Evolutionary conservation across 2,113 vertebrate genomes (phyloP).

Genomic region (Phoenicopterus ruber): DNA sequence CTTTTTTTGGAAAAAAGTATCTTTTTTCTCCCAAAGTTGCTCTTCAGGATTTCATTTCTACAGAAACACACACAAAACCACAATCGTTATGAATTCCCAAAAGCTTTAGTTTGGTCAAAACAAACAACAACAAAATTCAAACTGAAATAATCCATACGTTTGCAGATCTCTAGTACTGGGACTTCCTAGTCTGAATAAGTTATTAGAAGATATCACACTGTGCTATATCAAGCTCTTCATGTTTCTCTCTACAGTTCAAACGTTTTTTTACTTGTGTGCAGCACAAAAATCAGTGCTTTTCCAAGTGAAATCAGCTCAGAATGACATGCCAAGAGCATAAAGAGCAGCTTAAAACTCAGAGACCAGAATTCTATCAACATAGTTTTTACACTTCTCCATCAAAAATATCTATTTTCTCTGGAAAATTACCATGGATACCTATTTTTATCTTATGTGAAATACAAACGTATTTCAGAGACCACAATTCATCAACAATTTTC

Average conservation of each 20-base stretch:
- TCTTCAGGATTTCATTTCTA: neutral
- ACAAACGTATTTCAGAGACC: neutral
- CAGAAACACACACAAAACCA: neutral
- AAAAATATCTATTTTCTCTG: neutral
- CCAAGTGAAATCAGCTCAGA: neutral
- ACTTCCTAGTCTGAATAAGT: neutral
- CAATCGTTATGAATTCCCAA: neutral
- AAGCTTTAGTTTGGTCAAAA: neutral
- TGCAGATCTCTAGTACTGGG: neutral
- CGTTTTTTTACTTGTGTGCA: neutral
- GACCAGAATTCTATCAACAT: neutral
- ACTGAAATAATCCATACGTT: neutral
- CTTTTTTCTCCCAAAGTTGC: accelerated
- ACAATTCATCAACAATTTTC: neutral
- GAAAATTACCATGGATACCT: neutral
- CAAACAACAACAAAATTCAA: no score
- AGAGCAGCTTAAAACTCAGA: neutral
- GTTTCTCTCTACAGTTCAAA: neutral
- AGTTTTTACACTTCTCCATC: neutral
- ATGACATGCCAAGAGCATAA: neutral
- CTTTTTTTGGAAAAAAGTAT: neutral
- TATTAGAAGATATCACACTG: neutral
- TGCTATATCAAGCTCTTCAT: neutral
- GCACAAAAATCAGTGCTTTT: neutral
- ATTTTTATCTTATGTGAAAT: neutral